Evolutionary conservation across 2,888 invertebrate species (phyloP).

Genomic region (Athalia circularis): DNA sequence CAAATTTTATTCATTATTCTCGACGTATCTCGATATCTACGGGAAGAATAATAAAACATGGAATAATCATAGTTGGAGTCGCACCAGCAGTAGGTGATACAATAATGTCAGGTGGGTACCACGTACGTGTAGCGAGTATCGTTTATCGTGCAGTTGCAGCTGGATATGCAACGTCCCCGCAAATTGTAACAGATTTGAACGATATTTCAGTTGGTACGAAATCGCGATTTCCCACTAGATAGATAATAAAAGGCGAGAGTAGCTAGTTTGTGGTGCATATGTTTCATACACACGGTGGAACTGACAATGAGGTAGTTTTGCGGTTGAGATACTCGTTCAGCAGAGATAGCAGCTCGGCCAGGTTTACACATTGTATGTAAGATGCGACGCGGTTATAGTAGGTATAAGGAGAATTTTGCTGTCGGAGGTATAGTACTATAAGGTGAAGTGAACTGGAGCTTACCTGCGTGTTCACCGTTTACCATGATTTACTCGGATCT

Average conservation of each 20-base stretch:
- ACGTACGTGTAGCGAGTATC: not conserved
- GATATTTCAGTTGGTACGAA: not conserved
- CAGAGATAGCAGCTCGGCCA: not conserved
- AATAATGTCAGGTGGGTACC: too few species aligned
- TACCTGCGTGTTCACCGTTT: conserved; percentile 44
- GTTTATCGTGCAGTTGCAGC: not conserved
- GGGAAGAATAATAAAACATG: too few species aligned
- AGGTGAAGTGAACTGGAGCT: conserved; percentile 7
- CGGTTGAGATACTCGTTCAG: not conserved
- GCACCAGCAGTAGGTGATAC: too few species aligned
- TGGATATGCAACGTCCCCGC: not conserved
- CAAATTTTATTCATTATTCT: too few species aligned
- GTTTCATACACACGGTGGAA: not conserved
- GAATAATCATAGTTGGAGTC: too few species aligned
- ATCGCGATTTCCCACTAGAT: conserved; percentile 29
- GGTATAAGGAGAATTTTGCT: not conserved
- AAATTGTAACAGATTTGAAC: conserved; percentile 37
- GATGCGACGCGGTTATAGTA: too few species aligned
- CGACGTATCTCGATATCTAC: too few species aligned
- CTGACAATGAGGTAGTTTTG: not conserved
- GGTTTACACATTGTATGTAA: not conserved
- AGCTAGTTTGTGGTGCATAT: not conserved
- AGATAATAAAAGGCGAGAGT: not conserved
- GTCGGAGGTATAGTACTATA: not conserved
- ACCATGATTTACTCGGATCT: conserved; percentile 60